These are phyloP conservation scores for Hirudinaria manillensis DNA, from an alignment of 2,888 invertebrate genomes.

Conservation along the genomic window DNA sequence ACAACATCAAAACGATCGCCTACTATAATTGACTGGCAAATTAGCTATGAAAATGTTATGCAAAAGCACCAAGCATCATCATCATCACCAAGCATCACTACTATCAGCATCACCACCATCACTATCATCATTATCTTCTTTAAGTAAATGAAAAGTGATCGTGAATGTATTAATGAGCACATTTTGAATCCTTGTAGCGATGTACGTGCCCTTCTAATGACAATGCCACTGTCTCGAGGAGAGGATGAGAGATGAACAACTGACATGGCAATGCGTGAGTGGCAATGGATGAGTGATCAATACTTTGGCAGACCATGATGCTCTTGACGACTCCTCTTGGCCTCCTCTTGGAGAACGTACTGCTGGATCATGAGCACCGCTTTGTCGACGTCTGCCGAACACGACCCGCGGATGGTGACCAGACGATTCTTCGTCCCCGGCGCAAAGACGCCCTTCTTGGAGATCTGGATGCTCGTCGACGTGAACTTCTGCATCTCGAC, in stretches of 20 bases:
- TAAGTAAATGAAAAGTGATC: no score
- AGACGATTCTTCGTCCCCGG: slow-evolving; percentile 94
- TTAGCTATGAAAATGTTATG: no score
- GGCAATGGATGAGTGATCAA: background rate
- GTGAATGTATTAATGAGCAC: no score
- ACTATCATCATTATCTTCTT: no score
- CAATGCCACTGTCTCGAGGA: no score
- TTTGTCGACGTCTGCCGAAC: slow-evolving; percentile 74
- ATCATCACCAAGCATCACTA: no score
- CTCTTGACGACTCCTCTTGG: slow-evolving; percentile 78
- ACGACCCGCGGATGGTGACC: slow-evolving; percentile 85
- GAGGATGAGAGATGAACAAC: slow-evolving; percentile 1
- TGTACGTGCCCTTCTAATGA: no score
- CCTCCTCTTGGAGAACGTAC: slow-evolving; percentile 89
- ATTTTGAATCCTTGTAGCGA: no score
- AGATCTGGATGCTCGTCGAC: slow-evolving; percentile 95
- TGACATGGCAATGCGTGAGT: background rate
- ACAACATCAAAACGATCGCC: no score
- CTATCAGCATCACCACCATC: no score
- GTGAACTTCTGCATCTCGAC: slow-evolving; percentile 94
- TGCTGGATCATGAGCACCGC: slow-evolving; percentile 93
- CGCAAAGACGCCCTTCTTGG: slow-evolving; percentile 93
- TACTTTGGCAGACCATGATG: slow-evolving; percentile 22
- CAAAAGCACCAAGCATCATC: no score
- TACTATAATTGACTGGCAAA: no score